Percentiles rank a stretch among this genome's conserved stretches.
These are phyloP conservation scores for Liasis olivaceus DNA, from an alignment of 2,797 vertebrate genomes.

Conservation along the genomic window DNA sequence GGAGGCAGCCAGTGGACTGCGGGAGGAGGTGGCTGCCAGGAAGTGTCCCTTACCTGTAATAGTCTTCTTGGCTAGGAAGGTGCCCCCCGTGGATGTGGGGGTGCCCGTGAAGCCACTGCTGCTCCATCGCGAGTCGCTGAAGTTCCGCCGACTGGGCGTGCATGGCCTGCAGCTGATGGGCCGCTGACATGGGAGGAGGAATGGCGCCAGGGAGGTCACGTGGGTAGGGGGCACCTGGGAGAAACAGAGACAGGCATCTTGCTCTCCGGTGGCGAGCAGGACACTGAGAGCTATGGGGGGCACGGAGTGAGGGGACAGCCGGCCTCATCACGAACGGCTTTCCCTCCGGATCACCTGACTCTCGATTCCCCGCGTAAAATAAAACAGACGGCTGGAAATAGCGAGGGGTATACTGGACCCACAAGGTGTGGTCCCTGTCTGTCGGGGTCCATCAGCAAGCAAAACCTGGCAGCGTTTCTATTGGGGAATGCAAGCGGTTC, in stretches of 20 bases:
- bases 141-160: constrained; percentile 98
- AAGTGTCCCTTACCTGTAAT: constrained; percentile 88
- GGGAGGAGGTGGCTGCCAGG: not conserved
- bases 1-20: not conserved
- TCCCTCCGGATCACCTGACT: too few relatives aligned
- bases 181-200: constrained; percentile 95
- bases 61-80: constrained; percentile 97
- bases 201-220: constrained; percentile 91
- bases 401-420: too few relatives aligned
- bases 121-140: constrained; percentile 98
- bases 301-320: too few relatives aligned
- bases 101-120: constrained; percentile 97
- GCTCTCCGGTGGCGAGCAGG: not conserved
- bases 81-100: constrained; percentile 98
- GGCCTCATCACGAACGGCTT: too few relatives aligned
- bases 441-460: not conserved
- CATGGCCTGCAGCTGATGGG: constrained; percentile 99
- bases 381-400: not conserved
- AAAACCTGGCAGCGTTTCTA: not conserved
- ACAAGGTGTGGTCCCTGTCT: too few relatives aligned
- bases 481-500: too few relatives aligned
- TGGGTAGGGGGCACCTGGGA: constrained; percentile 89
- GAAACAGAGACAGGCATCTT: constrained; percentile 24
- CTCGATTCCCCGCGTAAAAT: too few relatives aligned
- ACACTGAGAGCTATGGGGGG: too few relatives aligned